Conservation (phyloP, 2,113 vertebrate genomes). For the Benitochromis conjunctus region DNA sequence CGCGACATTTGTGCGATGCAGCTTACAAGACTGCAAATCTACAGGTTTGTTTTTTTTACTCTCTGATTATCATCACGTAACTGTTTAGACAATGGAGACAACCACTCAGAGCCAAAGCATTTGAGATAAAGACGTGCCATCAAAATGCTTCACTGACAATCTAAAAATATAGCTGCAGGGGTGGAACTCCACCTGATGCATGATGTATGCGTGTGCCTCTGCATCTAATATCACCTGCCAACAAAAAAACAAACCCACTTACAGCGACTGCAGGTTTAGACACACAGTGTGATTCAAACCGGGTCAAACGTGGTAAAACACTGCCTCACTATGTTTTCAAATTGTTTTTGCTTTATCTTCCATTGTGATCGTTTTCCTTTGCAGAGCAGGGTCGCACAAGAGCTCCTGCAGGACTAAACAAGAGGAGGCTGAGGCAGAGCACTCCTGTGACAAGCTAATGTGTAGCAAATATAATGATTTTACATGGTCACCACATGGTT, state of each 20-base stretch:
- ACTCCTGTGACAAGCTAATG: background rate
- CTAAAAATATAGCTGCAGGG: constrained; percentile 36
- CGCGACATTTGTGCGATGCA: background rate
- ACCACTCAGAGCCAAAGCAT: background rate
- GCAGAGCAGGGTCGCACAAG: background rate
- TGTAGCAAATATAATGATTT: background rate
- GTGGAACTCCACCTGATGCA: constrained; percentile 19
- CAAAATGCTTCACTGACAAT: constrained; percentile 1
- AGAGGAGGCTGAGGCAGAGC: background rate
- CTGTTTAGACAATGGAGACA: background rate
- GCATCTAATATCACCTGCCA: constrained; percentile 2
- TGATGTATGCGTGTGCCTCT: constrained; percentile 15
- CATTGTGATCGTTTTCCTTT: background rate
- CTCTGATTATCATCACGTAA: background rate
- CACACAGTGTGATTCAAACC: background rate
- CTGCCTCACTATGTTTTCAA: background rate
- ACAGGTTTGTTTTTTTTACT: background rate
- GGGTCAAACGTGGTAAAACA: background rate
- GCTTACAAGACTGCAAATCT: background rate
- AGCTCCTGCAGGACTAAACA: background rate
- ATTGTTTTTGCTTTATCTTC: background rate
- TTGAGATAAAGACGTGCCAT: background rate
- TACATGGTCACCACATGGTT: background rate
- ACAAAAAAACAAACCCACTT: constrained; percentile 12
- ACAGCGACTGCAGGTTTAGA: background rate